Base-by-base conservation (phyloP, 1,140 invertebrate species). In the Caerostris darwini region DNA sequence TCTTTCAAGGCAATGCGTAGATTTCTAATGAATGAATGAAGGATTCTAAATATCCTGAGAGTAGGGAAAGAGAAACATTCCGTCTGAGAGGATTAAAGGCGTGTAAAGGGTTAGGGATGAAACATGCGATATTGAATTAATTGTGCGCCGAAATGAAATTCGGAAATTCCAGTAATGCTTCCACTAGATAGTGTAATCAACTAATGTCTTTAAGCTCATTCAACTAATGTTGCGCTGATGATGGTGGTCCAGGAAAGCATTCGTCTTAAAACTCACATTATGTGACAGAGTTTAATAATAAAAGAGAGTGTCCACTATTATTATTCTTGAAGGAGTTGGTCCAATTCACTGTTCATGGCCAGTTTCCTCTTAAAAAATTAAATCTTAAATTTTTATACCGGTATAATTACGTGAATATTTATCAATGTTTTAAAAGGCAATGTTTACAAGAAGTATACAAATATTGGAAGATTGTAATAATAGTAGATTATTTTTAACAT, bases 1-100 rank as follows among this genome's bases (percentile, higher is more conserved):
- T 86, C 83, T n/a, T 12, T 61, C 57, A 53, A 54, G 56, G 71
- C 12, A 7, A 88, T 59, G 61, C 61, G 87, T 89, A 90, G 61
- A 90, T 81, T 69, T 81, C 89, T 90, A 90, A 90, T 90, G 89
- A 90, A 90, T 90, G 89, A 90, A 69, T 54, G 50, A 89, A 61
- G 71, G 71, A 89, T 10, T 69, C 57, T n/a, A 69, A 50, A 89
- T 89, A 61, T 81, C 57, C 50, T 67, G 64, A 77, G 67, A n/a
- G 57, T 34, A 10, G 64, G 64, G 14, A 34, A 90, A 81, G 67
- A 50, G 89, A 34, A 90, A 90, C 56, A 90, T 90, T 90, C 71
- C 89, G 69, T 90, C 67, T 59, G 89, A 53, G 71, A 90, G 69
- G 57, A 90, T 90, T 90, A 81, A 50, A 90, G 64, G 12, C 58